Evolutionary conservation across 2,113 vertebrate species (phyloP), one percentile per base, ranked within the genome.

Genomic region (Nothobranchius kuhntae): DNA sequence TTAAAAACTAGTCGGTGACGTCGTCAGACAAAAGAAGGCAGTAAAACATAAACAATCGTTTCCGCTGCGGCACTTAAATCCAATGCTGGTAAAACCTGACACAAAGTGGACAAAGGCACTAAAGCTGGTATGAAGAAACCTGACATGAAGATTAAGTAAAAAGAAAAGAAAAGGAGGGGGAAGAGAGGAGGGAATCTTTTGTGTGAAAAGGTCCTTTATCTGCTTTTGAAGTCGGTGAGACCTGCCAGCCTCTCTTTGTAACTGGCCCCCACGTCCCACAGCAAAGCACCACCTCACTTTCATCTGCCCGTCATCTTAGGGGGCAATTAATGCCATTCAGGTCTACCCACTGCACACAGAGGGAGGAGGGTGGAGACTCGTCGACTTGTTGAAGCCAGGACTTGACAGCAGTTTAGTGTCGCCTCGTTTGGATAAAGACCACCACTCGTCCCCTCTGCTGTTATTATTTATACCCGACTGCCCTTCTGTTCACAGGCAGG

Each of bases 191-290:
- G 71, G 81, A 61, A 63, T 86, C 85, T 72, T 83, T 89, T 91
- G 89, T 90, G 77, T 48, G 65, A 82, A 67, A 75, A 70, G 68
- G 56, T 10, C 84, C 81, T 90, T 91, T 87, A 86, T 89, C 79
- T 90, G 86, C 82, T 82, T 88, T 89, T 91, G 89, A 90, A 89
- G 89, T 89, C 40, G 71, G 69, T 77, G 83, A 86, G 86, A 89
- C 79, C 85, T 88, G 87, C 87, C 88, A 89, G 87, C 66, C 77
- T 66, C 71, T 77, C 76, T 85, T 87, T 88, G 85, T 86, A 58
- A 60, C 13, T 17, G 14, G 86, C 78, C 82, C 72, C 82, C 68
- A 48, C 66, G 88, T 84, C 79, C 83, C 78, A 69, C 64, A 73
- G 80, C 30, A 30, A 30, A 83, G 72, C 78, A 71, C 76, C 61